These are phyloP conservation scores for Entomyzon cyanotis DNA, from an alignment of 2,113 vertebrate genomes.

Conservation along the genomic window DNA sequence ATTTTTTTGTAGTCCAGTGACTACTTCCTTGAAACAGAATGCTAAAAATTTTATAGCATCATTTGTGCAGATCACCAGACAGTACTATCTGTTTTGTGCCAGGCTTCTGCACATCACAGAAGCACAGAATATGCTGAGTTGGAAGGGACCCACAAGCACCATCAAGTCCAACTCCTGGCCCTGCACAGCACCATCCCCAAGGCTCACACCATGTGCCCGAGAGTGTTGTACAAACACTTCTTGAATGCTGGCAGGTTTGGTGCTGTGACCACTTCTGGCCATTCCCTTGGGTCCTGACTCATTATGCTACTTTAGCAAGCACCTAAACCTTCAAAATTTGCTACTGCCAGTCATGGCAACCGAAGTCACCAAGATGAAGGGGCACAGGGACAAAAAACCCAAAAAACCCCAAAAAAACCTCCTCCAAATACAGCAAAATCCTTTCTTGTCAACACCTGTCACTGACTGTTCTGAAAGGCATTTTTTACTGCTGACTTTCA, in stretches of 20 bases:
- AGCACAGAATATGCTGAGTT: background rate
- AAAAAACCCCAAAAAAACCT: background rate
- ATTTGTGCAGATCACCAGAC: background rate
- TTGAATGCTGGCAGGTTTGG: background rate
- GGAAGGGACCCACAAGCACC: background rate
- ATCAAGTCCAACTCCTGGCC: background rate
- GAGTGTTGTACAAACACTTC: fast-evolving
- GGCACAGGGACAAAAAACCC: fast-evolving
- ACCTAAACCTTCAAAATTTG: background rate
- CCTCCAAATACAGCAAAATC: background rate
- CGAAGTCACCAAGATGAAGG: background rate
- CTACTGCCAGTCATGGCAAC: background rate
- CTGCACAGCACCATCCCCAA: background rate
- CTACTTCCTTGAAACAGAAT: background rate
- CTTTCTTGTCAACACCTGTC: background rate
- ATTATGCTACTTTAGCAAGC: background rate
- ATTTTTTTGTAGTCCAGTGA: background rate
- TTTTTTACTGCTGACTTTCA: background rate
- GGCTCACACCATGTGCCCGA: background rate
- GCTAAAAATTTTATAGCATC: background rate
- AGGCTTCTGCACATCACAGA: background rate
- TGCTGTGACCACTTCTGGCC: background rate
- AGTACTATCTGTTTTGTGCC: background rate
- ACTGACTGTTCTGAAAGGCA: background rate
- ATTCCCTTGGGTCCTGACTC: background rate